Evolutionary conservation across 2,113 vertebrate species (phyloP).

Genomic region (Addax nasomaculatus): DNA sequence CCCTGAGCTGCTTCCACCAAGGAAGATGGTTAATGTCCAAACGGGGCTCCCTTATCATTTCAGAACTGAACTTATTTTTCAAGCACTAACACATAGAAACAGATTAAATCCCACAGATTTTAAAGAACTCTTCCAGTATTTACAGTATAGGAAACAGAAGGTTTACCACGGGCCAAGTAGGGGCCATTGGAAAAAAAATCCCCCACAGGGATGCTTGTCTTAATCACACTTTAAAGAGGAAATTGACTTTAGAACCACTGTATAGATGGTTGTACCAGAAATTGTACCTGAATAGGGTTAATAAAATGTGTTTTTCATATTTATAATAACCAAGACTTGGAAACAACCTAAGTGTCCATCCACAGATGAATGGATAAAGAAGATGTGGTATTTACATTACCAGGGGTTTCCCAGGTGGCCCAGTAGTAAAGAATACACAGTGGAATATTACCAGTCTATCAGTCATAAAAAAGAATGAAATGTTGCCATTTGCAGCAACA

Average conservation of each 20-base stretch:
- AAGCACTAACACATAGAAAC: not conserved
- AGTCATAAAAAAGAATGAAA: not conserved
- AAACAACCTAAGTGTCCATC: not conserved
- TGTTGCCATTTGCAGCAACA: not conserved
- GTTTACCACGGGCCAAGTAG: not conserved
- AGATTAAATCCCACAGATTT: not conserved
- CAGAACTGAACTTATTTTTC: not conserved
- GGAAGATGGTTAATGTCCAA: not conserved
- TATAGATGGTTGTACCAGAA: not conserved
- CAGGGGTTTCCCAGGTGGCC: not conserved
- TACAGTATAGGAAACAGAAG: not conserved
- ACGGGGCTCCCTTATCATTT: rapidly evolving
- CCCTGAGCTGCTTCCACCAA: not conserved
- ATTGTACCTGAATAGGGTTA: not conserved
- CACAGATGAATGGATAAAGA: not conserved
- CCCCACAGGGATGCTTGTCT: rapidly evolving
- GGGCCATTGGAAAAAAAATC: too few species aligned
- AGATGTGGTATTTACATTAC: not conserved
- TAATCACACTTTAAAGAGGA: not conserved
- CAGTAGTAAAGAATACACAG: not conserved
- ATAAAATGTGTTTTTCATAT: not conserved
- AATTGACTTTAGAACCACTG: not conserved
- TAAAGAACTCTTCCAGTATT: not conserved
- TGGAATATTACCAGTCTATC: not conserved
- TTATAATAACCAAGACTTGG: not conserved